Evolutionary conservation across 2,113 vertebrate genomes (phyloP).

Genomic region (Calidris pygmaea): DNA sequence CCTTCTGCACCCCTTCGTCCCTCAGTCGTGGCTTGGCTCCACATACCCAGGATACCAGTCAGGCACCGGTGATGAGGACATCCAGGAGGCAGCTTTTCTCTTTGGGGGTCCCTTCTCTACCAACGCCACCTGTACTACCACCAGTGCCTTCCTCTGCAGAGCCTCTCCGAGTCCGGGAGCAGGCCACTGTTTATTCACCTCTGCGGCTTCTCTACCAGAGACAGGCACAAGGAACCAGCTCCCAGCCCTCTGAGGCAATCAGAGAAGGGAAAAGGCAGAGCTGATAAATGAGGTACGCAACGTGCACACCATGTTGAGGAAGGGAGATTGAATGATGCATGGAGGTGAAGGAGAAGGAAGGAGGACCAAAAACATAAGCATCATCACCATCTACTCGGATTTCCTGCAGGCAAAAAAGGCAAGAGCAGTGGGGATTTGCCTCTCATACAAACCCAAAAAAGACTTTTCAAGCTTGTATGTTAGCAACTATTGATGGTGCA

Average conservation of each 20-base stretch:
- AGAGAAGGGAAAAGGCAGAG: not conserved
- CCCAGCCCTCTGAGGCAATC: not conserved
- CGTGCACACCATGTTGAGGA: not conserved
- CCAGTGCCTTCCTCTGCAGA: not conserved
- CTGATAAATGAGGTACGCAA: not conserved
- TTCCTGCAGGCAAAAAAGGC: not conserved
- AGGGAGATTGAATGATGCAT: not conserved
- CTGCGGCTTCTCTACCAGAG: not conserved
- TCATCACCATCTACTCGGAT: not conserved
- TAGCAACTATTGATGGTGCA: not conserved
- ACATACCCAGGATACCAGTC: not conserved
- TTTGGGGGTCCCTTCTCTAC: not conserved
- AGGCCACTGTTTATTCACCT: not conserved
- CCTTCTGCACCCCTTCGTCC: not conserved
- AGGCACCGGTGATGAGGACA: not conserved
- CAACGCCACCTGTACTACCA: not conserved
- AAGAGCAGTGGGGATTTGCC: not conserved
- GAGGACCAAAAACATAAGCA: not conserved
- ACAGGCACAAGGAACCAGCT: not conserved
- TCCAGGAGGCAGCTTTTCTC: not conserved
- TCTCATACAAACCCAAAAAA: not conserved
- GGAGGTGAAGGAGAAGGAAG: not conserved
- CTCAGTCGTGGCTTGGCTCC: not conserved
- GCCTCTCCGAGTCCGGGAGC: too few species aligned
- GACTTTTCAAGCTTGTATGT: not conserved